Base-by-base conservation (phyloP, 2,113 vertebrate genomes). In the Rhegmatorhina hoffmannsi region DNA sequence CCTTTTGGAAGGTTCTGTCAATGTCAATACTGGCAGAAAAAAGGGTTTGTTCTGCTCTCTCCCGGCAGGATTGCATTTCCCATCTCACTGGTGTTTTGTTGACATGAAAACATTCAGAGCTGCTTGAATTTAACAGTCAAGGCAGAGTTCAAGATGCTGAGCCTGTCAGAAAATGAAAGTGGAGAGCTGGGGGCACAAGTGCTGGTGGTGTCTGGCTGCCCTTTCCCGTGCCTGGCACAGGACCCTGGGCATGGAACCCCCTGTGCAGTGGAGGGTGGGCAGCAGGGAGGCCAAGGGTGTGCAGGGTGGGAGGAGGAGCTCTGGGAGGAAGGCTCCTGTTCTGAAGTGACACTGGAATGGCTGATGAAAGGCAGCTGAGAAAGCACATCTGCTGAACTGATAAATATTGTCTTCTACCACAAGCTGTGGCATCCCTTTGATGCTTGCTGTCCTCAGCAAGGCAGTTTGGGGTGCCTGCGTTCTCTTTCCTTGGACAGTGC, bases 391-490 rank as follows among this genome's bases (percentile, higher is more conserved):
- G 89, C 89, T 49, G 78, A 16, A 18, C 10, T 89, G 92, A 33
- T 77, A 96, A 95, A 94, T 97, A 92, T 95, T 89, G 89, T 81
- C 77, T 29, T 50, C 28, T 73, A 62, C 73, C 73, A 58, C 90
- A 89, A 96, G 94, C 94, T 92, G 94, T 87, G 90, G 90, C 83
- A 34, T 68, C 62, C 73, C 77, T 96, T 93, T 96, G 80, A 93
- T 95, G 88, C 58, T 75, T 29, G 46, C 88, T 60, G 34, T 89
- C 90, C 95, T 95, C 90, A 55, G 79, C 50, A 3, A 0, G 44
- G 85, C 77, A n/a, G 58, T 64, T 96, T 96, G 94, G 84, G 88
- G 87, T 94, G 56, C 52, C 38, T 49, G 79, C 49, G 5, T 93
- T 86, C 88, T 88, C 73, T 94, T 90, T 84, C 81, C 86, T 90